Conservation (phyloP, 2,888 invertebrate species). For the Drosophila monieri region DNA sequence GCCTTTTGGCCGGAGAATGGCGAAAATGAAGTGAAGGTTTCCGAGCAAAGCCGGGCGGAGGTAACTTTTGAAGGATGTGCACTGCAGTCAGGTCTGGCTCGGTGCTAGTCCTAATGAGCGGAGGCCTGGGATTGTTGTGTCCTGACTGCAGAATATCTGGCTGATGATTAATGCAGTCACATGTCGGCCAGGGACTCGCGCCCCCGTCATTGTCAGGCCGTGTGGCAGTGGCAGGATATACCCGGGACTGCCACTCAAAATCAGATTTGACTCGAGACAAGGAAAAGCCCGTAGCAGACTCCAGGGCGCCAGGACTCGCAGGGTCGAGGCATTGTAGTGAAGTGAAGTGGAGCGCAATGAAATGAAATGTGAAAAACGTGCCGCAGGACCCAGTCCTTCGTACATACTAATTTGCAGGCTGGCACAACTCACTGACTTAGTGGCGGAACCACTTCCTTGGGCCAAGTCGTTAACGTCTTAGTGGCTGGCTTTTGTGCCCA, state of each 20-base stretch:
- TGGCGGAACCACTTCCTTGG: slow-evolving; percentile 12
- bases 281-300: slow-evolving; percentile 3
- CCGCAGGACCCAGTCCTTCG: slow-evolving; percentile 17
- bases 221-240: slow-evolving; percentile 8
- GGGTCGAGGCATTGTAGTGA: neutral
- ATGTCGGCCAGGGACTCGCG: slow-evolving; percentile 46
- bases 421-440: slow-evolving; percentile 15
- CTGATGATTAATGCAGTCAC: slow-evolving; percentile 72
- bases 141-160: slow-evolving; percentile 12
- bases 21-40: slow-evolving; percentile 40
- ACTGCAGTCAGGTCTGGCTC: slow-evolving; percentile 30
- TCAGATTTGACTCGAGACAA: slow-evolving; percentile 44
- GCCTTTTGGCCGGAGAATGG: slow-evolving; percentile 6
- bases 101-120: slow-evolving; percentile 36
- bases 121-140: slow-evolving; percentile 28
- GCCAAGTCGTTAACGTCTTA: slow-evolving; percentile 23
- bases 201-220: slow-evolving; percentile 72
- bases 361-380: slow-evolving; percentile 74
- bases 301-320: neutral
- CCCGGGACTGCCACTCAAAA: slow-evolving; percentile 56
- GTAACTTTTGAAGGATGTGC: slow-evolving; percentile 27
- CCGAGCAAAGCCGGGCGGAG: neutral
- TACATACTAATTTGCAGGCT: slow-evolving; percentile 30
- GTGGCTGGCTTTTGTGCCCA: slow-evolving; percentile 8
- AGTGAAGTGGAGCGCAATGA: slow-evolving; percentile 28